Evolutionary conservation across 2,797 vertebrate genomes (phyloP).

Genomic region (Eospalax fontanierii): DNA sequence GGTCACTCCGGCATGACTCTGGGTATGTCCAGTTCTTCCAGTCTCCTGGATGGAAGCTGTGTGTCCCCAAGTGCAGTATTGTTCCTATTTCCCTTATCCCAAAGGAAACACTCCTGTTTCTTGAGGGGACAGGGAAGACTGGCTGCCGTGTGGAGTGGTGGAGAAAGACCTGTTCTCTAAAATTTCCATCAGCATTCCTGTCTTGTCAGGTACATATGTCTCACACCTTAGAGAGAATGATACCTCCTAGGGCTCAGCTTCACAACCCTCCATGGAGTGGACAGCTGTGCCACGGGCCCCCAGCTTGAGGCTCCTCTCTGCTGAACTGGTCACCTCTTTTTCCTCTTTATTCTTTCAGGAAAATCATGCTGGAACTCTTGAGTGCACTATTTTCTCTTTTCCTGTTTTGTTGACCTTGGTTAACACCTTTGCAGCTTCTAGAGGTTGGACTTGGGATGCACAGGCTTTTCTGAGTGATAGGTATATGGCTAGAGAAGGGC

Average conservation of each 20-base stretch:
- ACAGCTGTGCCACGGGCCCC: background rate
- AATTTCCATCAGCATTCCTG: background rate
- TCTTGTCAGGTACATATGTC: background rate
- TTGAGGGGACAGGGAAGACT: background rate
- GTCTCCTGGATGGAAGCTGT: background rate
- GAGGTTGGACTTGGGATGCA: background rate
- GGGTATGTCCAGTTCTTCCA: background rate
- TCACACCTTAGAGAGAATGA: too few species aligned
- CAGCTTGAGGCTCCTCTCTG: background rate
- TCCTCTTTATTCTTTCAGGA: conserved; percentile 14
- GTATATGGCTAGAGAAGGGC: background rate
- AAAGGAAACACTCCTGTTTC: background rate
- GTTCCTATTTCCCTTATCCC: background rate
- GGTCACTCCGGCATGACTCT: background rate
- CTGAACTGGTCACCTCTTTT: background rate
- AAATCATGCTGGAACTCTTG: background rate
- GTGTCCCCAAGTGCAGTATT: background rate
- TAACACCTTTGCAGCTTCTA: background rate
- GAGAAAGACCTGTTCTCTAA: background rate
- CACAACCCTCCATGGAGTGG: background rate
- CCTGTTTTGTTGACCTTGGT: background rate
- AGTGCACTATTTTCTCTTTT: background rate
- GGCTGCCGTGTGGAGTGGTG: background rate
- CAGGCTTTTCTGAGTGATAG: background rate
- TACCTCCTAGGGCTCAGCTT: background rate